These are phyloP conservation scores for Rissa tridactyla DNA, from an alignment of 2,113 vertebrate genomes.

Conservation along the genomic window DNA sequence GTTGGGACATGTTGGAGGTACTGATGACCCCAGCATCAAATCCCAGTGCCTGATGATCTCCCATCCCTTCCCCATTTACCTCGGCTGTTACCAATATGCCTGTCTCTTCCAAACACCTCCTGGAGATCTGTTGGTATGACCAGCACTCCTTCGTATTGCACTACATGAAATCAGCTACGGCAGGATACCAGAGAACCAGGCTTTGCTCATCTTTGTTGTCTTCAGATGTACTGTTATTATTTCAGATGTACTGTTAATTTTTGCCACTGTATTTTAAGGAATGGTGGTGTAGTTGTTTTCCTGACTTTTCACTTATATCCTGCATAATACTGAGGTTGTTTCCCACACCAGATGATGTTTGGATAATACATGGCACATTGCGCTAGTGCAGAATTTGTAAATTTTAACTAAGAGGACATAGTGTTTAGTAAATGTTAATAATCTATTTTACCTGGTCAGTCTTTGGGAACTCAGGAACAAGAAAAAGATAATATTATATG, in stretches of 20 bases:
- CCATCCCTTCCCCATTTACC: not conserved
- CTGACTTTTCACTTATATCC: not conserved
- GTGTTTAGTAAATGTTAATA: not conserved
- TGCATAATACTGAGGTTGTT: not conserved
- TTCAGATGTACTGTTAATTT: not conserved
- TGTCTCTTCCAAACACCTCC: not conserved
- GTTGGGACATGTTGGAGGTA: fast-evolving
- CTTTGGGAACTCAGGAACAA: not conserved
- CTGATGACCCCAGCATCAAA: not conserved
- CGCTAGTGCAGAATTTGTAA: not conserved
- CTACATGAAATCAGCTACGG: not conserved
- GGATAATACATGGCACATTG: not conserved
- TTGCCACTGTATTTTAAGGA: not conserved
- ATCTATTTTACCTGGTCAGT: not conserved
- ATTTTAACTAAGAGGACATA: not conserved
- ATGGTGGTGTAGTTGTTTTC: not conserved
- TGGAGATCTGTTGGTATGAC: not conserved
- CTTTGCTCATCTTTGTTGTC: not conserved
- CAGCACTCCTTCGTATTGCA: not conserved
- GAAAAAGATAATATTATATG: not conserved
- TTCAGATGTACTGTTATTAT: not conserved
- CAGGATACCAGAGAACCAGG: not conserved
- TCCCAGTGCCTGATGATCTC: not conserved
- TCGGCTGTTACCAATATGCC: not conserved
- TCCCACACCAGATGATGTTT: not conserved